Conservation (phyloP, 1,140 invertebrate genomes). For the Saccostrea glomerata region DNA sequence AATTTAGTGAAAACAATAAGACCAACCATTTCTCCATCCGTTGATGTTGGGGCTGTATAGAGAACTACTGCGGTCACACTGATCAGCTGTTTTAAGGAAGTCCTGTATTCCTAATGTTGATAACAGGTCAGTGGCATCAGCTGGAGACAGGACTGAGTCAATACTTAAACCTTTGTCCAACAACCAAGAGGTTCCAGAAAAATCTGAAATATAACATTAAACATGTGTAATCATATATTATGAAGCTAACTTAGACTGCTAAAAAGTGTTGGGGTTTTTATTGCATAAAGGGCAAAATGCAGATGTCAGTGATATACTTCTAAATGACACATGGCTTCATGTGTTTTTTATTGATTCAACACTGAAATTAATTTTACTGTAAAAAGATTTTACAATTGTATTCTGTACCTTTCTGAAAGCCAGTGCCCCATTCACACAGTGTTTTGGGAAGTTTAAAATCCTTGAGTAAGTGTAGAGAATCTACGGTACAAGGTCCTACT, state of each 20-base stretch:
- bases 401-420: background rate
- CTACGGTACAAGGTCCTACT: background rate
- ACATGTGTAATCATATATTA: too few relatives aligned
- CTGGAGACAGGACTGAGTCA: background rate
- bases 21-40: constrained; percentile 35
- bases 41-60: constrained; percentile 6
- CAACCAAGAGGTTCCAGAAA: constrained; percentile 25
- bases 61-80: background rate
- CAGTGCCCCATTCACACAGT: constrained; percentile 37
- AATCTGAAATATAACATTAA: background rate
- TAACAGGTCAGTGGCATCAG: background rate
- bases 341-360: too few relatives aligned
- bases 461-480: background rate
- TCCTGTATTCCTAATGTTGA: constrained; percentile 9
- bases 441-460: constrained; percentile 11
- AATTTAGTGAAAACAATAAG: background rate
- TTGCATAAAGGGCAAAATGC: background rate
- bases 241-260: too few relatives aligned
- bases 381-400: too few relatives aligned
- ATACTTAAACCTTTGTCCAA: constrained; percentile 18
- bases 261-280: background rate
- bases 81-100: constrained; percentile 10
- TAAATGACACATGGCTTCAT: background rate
- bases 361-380: too few relatives aligned
- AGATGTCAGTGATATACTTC: background rate